Evolutionary conservation across 2,888 invertebrate species (phyloP).

Genomic region (Anodontia alba): DNA sequence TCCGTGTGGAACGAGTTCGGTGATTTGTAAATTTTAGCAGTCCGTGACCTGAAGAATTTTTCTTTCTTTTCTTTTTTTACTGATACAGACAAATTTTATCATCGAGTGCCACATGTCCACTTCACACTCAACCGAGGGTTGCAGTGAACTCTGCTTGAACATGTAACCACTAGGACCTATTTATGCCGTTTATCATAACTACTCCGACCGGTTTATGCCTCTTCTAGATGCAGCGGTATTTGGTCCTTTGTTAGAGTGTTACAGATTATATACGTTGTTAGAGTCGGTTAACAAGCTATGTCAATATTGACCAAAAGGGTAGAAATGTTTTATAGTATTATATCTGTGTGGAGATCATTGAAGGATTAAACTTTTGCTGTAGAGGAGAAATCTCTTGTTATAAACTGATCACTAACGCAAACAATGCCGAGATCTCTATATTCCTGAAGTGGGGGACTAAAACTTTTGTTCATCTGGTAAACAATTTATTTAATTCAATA

Average conservation of each 20-base stretch:
- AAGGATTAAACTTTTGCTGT: not conserved
- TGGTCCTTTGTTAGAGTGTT: not conserved
- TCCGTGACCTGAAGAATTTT: no score
- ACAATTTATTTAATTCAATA: slow-evolving; percentile 17
- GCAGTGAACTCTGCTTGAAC: no score
- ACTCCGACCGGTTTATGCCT: no score
- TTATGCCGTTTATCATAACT: no score
- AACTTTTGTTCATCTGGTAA: slow-evolving; percentile 1
- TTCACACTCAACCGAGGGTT: no score
- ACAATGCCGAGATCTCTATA: slow-evolving; percentile 7
- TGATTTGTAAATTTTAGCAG: no score
- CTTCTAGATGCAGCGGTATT: not conserved
- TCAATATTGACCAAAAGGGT: slow-evolving; percentile 4
- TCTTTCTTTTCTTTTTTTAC: no score
- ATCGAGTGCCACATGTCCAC: no score
- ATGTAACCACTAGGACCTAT: no score
- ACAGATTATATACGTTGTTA: not conserved
- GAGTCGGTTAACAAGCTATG: not conserved
- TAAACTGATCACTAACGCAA: not conserved
- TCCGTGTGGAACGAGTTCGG: no score
- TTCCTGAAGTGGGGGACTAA: slow-evolving; percentile 10
- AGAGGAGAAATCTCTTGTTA: not conserved
- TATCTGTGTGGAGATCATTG: not conserved
- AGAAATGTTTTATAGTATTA: not conserved
- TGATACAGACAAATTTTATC: no score